A percentile compares a stretch with the other conserved stretches of the same genome.
Evolutionary conservation across 2,888 invertebrate genomes (phyloP).

Genomic region (Cephalotes varians): DNA sequence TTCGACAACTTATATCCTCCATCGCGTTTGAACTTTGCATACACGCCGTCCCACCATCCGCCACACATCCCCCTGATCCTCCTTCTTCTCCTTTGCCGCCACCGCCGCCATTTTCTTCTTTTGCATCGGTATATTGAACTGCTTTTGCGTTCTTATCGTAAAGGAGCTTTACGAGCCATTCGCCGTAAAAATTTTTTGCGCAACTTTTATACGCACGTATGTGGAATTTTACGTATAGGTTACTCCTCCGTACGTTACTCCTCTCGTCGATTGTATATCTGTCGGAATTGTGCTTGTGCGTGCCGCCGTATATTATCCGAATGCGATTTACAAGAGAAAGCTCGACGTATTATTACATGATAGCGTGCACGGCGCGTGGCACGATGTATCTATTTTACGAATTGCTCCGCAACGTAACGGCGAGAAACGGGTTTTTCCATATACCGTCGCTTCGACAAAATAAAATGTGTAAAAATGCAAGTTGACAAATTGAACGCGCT

Average conservation of each 20-base stretch:
- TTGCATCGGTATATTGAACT: conserved; percentile 42
- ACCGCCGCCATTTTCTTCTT: conserved; percentile 2
- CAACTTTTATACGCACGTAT: conserved; percentile 66
- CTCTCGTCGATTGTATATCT: background rate
- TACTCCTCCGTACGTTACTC: background rate
- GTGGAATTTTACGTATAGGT: conserved; percentile 37
- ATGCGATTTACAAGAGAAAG: conserved; percentile 41
- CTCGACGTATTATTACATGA: conserved; percentile 38
- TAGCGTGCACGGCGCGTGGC: background rate
- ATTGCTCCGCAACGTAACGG: conserved; percentile 17
- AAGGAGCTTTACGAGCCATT: conserved; percentile 69
- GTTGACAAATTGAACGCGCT: background rate
- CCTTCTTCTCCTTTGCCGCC: background rate
- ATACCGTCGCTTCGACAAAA: background rate
- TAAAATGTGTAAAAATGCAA: background rate
- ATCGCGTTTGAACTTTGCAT: conserved; percentile 67
- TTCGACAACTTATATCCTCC: conserved; percentile 69
- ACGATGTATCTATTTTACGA: conserved; percentile 7
- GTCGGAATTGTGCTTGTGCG: conserved; percentile 11
- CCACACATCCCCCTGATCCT: background rate
- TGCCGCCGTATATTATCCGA: conserved; percentile 22
- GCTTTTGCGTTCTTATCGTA: conserved; percentile 65
- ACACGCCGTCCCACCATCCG: conserved; percentile 43
- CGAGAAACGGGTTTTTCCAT: background rate
- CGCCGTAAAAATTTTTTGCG: conserved; percentile 68